These are phyloP conservation scores for Entomyzon cyanotis DNA, from an alignment of 2,113 vertebrate species.

Conservation along the genomic window DNA sequence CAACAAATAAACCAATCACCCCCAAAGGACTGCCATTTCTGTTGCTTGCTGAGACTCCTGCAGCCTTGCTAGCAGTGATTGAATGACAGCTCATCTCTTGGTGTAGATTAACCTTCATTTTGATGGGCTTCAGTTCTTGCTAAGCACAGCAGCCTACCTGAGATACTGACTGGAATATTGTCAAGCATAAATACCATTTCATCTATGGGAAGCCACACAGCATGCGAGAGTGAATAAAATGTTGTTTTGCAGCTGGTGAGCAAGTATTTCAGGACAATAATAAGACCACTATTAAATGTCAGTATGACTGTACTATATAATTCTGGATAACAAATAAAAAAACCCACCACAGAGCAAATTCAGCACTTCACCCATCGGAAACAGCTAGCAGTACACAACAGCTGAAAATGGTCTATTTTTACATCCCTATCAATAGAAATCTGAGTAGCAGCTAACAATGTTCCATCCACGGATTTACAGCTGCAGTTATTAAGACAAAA, in stretches of 20 bases:
- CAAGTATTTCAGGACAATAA: slow-evolving; percentile 29
- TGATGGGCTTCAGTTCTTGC: slow-evolving; percentile 1
- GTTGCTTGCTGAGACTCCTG: background rate
- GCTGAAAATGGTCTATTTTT: slow-evolving; percentile 58
- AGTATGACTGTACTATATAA: slow-evolving; percentile 21
- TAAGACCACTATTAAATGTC: slow-evolving; percentile 36
- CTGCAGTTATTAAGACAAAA: slow-evolving; percentile 47
- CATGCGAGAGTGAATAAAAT: background rate
- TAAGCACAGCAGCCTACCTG: background rate
- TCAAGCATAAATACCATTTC: slow-evolving; percentile 5
- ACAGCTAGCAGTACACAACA: slow-evolving; percentile 26
- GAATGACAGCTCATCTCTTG: background rate
- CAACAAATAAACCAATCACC: background rate
- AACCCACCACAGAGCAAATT: background rate
- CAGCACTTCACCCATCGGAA: slow-evolving; percentile 42
- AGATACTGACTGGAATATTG: background rate
- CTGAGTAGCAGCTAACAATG: slow-evolving; percentile 43
- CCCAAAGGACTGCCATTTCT: background rate
- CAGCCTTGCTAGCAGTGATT: background rate
- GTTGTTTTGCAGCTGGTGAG: background rate
- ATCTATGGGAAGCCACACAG: background rate
- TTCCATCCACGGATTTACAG: slow-evolving; percentile 33
- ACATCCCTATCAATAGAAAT: slow-evolving; percentile 39
- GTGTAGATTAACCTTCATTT: slow-evolving; percentile 15
- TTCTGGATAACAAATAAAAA: slow-evolving; percentile 19